phyloP scores from a whole-genome alignment of 2,113 vertebrate genomes.

The Otolemur garnettii region DNA sequence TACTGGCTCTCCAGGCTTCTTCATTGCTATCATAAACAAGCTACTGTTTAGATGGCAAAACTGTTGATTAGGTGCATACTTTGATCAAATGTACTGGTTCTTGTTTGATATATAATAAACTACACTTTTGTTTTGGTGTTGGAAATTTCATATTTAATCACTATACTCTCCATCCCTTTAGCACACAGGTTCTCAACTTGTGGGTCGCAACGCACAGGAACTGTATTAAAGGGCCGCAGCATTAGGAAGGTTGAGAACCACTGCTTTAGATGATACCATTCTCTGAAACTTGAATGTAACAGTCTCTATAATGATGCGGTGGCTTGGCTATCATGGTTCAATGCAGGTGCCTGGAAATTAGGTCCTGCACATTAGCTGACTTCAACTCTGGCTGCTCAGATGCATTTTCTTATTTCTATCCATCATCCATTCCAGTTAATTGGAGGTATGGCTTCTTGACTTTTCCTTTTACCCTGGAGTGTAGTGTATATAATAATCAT shows the following conservation, averaged over 20 bases:
- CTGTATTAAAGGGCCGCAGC: too few species aligned
- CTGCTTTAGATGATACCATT: not conserved
- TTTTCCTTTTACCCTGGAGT: not conserved
- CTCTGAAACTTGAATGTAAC: not conserved
- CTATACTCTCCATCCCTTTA: not conserved
- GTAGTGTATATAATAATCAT: not conserved
- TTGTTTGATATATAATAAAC: too few species aligned
- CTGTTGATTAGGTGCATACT: too few species aligned
- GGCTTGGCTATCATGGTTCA: not conserved
- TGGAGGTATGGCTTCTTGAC: not conserved
- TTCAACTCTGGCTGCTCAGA: not conserved
- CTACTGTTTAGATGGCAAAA: too few species aligned
- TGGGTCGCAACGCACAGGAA: too few species aligned
- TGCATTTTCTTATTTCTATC: not conserved
- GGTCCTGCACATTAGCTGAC: not conserved
- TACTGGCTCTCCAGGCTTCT: too few species aligned
- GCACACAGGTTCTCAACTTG: too few species aligned
- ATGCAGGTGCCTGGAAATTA: not conserved
- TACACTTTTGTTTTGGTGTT: too few species aligned
- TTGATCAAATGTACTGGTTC: too few species aligned
- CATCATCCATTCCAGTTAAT: not conserved
- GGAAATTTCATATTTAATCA: too few species aligned
- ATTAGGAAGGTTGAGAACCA: too few species aligned
- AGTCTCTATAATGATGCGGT: not conserved
- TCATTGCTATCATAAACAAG: too few species aligned